Evolutionary conservation across 1,140 invertebrate genomes (phyloP), one percentile per base, ranked within the genome.

Genomic region (Drosophila repleta): DNA sequence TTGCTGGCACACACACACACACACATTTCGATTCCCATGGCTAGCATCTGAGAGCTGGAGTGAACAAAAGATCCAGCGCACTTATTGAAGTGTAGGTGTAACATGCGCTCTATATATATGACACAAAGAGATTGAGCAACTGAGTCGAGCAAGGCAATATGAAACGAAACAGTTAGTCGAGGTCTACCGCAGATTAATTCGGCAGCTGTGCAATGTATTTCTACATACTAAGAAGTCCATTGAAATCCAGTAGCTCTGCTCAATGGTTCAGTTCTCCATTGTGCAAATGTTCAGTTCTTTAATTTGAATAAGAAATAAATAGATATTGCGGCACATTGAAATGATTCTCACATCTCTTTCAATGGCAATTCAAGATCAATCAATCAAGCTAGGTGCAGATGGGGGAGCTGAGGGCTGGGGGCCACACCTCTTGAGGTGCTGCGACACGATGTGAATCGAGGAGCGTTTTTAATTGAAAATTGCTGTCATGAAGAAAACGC

Each of bases 401-500:
- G 32, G 32, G 10, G 6, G 20, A 29, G 17, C 24, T 53, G 29
- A 17, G 32, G 18, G n/a, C 21, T n/a, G 35, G n/a, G 20, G 65
- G 62, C 57, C 76, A 69, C 76, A 79, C 81, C 79, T 76, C 46
- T 68, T 45, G 20, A 60, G 45, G 62, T 55, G 35, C 18, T 13
- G 32, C 32, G 18, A 20, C 17, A 37, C 51, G 51, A 21, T 15
- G 32, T n/a, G 52, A 17, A 6, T 55, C 26, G 24, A 48, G 58
- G 61, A 71, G 66, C 64, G 53, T 53, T 66, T 79, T 66, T 85
- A 84, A 84, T 84, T 84, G 81, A 84, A 85, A 87, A 84, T 84
- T 85, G 82, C 74, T 68, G 81, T 87, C 81, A 77, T 85, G 82
- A 65, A 81, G 79, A 57, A 85, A 74, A 74, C 68, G 69, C 81